A percentile compares a stretch with the other conserved stretches of the same genome.
Conservation (phyloP, 2,888 invertebrate species). For the Standfussiana lucernea region DNA sequence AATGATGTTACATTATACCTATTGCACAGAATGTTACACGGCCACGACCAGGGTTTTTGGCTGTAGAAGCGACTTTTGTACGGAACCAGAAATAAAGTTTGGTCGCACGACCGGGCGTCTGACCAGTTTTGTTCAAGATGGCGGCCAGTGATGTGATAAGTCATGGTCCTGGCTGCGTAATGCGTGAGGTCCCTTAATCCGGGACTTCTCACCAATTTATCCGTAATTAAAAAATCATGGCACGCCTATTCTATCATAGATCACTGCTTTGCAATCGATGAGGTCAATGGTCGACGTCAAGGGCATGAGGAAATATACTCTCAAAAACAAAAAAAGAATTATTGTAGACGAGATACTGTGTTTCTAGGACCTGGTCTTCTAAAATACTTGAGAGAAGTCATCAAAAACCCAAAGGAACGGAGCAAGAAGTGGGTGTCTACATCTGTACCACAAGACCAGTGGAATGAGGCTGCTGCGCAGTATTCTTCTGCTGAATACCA, state of each 20-base stretch:
- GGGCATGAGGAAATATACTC: not conserved
- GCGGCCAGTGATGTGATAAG: not conserved
- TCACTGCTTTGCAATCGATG: not conserved
- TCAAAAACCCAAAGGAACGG: slow-evolving; percentile 92
- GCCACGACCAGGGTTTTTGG: not conserved
- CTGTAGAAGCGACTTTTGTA: not conserved
- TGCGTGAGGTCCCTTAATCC: not conserved
- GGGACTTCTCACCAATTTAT: not conserved
- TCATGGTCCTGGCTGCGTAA: not conserved
- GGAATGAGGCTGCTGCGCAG: slow-evolving; percentile 91
- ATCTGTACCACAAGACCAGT: slow-evolving; percentile 92
- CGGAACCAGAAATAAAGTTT: not conserved
- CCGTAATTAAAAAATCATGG: not conserved
- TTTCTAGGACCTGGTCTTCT: slow-evolving; percentile 90
- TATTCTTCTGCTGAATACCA: slow-evolving; percentile 95
- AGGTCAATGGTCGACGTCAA: not conserved
- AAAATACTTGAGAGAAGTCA: slow-evolving; percentile 90
- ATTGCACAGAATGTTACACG: not conserved
- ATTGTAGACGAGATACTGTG: not conserved
- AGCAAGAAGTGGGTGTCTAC: slow-evolving; percentile 95
- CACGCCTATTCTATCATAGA: not conserved
- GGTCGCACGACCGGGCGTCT: too few relatives aligned
- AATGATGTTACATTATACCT: not conserved
- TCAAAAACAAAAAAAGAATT: not conserved
- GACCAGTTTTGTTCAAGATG: not conserved